Conservation (phyloP, 2,797 vertebrate genomes). For the Malacoraja senta region DNA sequence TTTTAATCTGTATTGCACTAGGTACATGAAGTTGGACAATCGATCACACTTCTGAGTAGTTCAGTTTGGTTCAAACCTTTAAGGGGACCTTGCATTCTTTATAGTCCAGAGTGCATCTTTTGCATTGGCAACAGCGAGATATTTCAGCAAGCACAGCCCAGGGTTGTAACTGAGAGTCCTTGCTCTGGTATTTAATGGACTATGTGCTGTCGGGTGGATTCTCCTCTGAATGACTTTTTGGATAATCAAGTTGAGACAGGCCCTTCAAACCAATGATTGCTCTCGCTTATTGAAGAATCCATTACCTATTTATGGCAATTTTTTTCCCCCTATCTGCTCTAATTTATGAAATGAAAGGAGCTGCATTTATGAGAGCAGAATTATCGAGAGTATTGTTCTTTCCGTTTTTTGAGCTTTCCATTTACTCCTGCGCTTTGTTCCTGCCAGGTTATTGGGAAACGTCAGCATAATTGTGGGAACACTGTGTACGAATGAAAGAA, state of each 20-base stretch:
- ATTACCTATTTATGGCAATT: background rate
- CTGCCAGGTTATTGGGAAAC: background rate
- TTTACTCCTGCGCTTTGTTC: background rate
- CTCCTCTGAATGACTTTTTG: background rate
- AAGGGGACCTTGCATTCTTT: background rate
- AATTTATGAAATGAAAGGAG: background rate
- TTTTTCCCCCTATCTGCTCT: background rate
- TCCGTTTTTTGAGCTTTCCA: background rate
- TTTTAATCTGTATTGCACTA: background rate
- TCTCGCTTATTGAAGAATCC: background rate
- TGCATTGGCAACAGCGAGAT: background rate
- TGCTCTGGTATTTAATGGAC: background rate
- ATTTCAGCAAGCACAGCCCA: background rate
- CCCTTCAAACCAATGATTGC: background rate
- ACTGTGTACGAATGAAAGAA: background rate
- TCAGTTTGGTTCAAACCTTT: background rate
- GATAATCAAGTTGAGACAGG: background rate
- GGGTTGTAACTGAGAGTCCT: background rate
- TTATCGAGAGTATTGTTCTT: background rate
- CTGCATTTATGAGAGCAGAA: too few relatives aligned
- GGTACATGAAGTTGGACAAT: background rate
- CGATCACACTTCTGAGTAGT: background rate
- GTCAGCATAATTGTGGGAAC: background rate
- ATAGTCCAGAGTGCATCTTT: background rate
- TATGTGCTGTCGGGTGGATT: background rate